Conservation (phyloP, 2,797 vertebrate genomes). For the Gymnoscopelus microlampas region DNA sequence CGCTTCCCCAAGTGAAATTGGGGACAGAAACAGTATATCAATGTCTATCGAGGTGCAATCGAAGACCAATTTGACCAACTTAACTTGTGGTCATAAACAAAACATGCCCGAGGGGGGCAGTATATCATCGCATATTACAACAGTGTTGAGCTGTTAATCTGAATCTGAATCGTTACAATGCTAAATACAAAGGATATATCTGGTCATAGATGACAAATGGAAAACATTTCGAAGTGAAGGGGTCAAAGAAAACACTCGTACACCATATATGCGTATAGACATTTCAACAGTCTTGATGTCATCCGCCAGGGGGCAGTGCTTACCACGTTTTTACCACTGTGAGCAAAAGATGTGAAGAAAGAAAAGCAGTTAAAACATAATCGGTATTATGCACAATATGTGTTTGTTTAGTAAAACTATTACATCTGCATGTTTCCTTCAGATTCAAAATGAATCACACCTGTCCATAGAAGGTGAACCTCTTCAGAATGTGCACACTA, state of each 20-base stretch:
- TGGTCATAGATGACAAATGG: accelerated
- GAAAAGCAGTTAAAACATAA: neutral
- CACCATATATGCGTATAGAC: neutral
- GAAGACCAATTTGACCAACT: neutral
- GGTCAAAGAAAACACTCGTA: neutral
- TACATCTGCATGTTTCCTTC: neutral
- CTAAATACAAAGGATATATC: neutral
- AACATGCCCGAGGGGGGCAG: conserved; percentile 49
- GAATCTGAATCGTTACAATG: neutral
- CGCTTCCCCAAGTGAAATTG: too few relatives aligned
- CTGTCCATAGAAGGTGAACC: too few relatives aligned
- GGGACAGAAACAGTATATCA: neutral
- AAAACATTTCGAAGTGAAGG: neutral
- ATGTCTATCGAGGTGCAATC: neutral
- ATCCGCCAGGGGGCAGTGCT: conserved; percentile 54
- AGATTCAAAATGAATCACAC: too few relatives aligned
- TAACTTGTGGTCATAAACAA: too few relatives aligned
- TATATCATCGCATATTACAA: conserved; percentile 18
- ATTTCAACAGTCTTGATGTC: accelerated
- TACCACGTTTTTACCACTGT: conserved; percentile 21
- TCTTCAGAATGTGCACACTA: neutral
- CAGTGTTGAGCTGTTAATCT: neutral
- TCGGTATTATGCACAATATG: neutral
- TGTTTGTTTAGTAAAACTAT: neutral
- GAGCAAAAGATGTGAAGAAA: neutral